phyloP scores from a whole-genome alignment of 2,888 invertebrate genomes.

The Stratiomys singularior region DNA sequence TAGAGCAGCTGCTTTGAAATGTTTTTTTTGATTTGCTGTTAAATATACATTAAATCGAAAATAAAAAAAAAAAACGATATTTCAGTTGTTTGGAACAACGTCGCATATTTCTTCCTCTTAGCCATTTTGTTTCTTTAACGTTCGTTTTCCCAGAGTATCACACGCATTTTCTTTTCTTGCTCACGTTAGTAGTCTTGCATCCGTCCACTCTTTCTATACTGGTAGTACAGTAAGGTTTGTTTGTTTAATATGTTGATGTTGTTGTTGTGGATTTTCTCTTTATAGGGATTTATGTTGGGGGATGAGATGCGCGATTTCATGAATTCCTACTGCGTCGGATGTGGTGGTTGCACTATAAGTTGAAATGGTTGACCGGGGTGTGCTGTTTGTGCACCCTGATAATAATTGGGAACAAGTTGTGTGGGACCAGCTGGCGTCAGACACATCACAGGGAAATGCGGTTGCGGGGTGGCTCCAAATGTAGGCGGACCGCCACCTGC shows the following conservation, averaged over 20 bases:
- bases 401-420: conserved; percentile 61
- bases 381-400: conserved; percentile 63
- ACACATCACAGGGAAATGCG: conserved; percentile 71
- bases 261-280: conserved; percentile 6
- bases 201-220: conserved; percentile 9
- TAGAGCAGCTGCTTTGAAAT: conserved; percentile 12
- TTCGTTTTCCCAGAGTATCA: conserved; percentile 13
- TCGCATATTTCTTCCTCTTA: background rate
- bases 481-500: conserved; percentile 69
- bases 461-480: conserved; percentile 64
- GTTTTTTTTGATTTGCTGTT: conserved; percentile 1
- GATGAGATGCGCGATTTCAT: conserved; percentile 19
- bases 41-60: too few relatives aligned
- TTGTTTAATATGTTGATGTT: conserved; percentile 29
- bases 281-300: background rate
- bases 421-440: conserved; percentile 67
- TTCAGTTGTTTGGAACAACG: conserved; percentile 36
- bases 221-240: conserved; percentile 23
- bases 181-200: background rate
- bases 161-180: conserved; percentile 1
- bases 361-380: conserved; percentile 63
- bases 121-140: background rate
- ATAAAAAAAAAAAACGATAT: conserved; percentile 10
- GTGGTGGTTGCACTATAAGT: conserved; percentile 64
- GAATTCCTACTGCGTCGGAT: conserved; percentile 55